Percentiles rank a stretch among this genome's conserved stretches.
Evolutionary conservation across 2,113 vertebrate species (phyloP).

Genomic region (Dicerorhinus sumatrensis): DNA sequence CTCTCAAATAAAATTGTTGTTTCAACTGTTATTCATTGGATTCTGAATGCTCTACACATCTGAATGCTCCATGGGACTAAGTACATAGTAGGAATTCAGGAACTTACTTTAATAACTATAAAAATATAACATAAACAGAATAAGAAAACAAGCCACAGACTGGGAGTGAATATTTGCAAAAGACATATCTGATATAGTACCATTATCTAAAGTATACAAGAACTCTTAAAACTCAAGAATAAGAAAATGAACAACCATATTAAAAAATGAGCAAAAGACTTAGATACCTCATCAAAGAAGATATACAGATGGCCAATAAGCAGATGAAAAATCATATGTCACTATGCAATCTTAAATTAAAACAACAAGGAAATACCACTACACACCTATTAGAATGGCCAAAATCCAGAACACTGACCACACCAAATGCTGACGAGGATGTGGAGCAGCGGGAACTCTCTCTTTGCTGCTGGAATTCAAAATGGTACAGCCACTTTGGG

Average conservation of each 20-base stretch:
- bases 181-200: neutral
- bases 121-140: neutral
- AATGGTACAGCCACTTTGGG: neutral
- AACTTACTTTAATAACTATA: neutral
- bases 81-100: neutral
- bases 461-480: neutral
- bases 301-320: neutral
- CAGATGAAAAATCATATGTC: neutral
- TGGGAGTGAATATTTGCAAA: neutral
- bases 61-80: neutral
- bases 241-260: neutral
- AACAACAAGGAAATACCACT: neutral
- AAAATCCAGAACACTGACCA: neutral
- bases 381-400: neutral
- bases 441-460: neutral
- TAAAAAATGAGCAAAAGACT: neutral
- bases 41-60: neutral
- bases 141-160: neutral
- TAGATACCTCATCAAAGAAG: neutral
- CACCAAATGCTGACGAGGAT: neutral
- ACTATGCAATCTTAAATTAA: neutral
- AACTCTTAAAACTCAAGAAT: neutral
- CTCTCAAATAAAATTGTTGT: neutral
- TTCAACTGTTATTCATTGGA: neutral
- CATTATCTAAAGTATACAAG: neutral